phyloP scores from a whole-genome alignment of 2,113 vertebrate species.

The Chlamydotis undulata region DNA sequence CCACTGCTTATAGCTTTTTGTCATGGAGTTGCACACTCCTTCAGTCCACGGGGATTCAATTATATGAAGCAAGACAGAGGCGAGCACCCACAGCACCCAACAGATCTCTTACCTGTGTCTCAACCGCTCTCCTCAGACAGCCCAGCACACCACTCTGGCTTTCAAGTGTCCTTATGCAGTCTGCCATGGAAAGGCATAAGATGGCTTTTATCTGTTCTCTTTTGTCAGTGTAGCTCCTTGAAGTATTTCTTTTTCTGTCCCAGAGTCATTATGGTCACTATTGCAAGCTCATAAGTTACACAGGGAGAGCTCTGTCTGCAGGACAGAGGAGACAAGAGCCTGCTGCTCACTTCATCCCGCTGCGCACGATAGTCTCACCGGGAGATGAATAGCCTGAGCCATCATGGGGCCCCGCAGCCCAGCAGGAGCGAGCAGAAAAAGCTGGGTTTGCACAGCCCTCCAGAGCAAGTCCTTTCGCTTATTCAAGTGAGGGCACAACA shows the following conservation, averaged over 20 bases:
- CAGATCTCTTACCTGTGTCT: neutral
- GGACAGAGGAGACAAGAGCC: neutral
- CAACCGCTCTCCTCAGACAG: neutral
- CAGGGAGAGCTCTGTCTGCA: neutral
- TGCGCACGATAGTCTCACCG: rapidly evolving
- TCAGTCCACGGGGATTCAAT: neutral
- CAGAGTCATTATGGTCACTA: neutral
- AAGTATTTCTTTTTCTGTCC: slow-evolving; percentile 26
- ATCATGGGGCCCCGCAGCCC: rapidly evolving
- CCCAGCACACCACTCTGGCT: neutral
- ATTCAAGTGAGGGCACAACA: neutral
- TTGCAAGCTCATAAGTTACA: neutral
- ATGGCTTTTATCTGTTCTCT: neutral
- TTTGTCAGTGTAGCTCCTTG: slow-evolving; percentile 6
- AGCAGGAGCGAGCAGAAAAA: neutral
- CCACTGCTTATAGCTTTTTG: neutral
- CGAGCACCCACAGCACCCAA: neutral
- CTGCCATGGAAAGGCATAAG: neutral
- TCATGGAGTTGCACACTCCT: neutral
- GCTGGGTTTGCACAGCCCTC: neutral
- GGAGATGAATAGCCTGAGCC: neutral
- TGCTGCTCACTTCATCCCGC: slow-evolving; percentile 5
- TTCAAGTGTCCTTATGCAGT: neutral
- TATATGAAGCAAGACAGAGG: neutral
- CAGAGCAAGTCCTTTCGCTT: neutral